Percentiles rank a stretch among this genome's conserved stretches.
These are phyloP conservation scores for Rhopalosiphum nymphaeae DNA, from an alignment of 2,888 invertebrate genomes.

Conservation along the genomic window DNA sequence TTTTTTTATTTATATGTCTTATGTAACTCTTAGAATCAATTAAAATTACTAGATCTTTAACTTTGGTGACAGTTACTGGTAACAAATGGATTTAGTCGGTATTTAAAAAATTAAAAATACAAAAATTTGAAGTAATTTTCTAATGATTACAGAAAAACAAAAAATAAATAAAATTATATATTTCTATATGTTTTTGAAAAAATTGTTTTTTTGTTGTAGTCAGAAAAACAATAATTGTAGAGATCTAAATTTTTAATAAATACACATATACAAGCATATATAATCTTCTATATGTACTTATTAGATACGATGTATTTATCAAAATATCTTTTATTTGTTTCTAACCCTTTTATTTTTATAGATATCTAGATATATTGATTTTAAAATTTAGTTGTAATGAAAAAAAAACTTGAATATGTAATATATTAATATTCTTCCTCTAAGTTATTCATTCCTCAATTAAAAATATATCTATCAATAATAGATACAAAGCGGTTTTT, in stretches of 20 bases:
- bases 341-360: too few relatives aligned
- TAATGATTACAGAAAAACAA: background rate
- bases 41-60: background rate
- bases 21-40: background rate
- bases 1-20: background rate
- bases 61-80: background rate
- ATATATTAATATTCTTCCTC: too few relatives aligned
- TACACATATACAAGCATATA: too few relatives aligned
- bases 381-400: too few relatives aligned
- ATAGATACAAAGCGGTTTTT: background rate
- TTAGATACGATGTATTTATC: too few relatives aligned
- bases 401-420: too few relatives aligned
- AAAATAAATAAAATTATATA: too few relatives aligned
- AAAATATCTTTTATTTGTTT: too few relatives aligned
- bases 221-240: too few relatives aligned
- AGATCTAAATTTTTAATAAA: too few relatives aligned
- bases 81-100: background rate
- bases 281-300: too few relatives aligned
- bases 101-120: background rate
- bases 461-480: background rate
- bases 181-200: background rate
- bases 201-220: background rate
- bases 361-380: too few relatives aligned
- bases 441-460: background rate
- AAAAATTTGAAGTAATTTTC: background rate